These are phyloP conservation scores for Galleria mellonella DNA, from an alignment of 1,140 invertebrate genomes.

Conservation along the genomic window DNA sequence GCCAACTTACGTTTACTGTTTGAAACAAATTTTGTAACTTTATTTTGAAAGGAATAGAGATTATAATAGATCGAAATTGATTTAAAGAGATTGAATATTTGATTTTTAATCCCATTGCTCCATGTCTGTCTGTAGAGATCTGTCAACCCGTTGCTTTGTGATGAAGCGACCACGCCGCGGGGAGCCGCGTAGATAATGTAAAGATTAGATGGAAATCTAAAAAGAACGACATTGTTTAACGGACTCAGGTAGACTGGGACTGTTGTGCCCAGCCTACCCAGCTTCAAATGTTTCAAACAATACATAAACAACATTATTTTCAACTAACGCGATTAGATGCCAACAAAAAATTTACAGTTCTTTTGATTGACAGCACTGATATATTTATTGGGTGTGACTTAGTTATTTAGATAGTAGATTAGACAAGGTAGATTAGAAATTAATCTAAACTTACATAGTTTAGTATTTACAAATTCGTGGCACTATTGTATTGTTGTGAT, in stretches of 20 bases:
- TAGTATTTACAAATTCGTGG: too few relatives aligned
- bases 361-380: conserved; percentile 26
- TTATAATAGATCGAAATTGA: not conserved
- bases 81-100: not conserved
- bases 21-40: conserved; percentile 1
- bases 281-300: conserved; percentile 54
- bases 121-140: conserved; percentile 53
- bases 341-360: conserved; percentile 28
- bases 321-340: conserved; percentile 53
- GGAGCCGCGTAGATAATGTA: conserved; percentile 57
- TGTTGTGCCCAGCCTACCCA: conserved; percentile 9
- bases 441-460: too few relatives aligned
- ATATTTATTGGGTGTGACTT: conserved; percentile 8
- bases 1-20: conserved; percentile 22
- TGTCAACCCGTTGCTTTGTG: conserved; percentile 72
- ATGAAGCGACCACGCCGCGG: conserved; percentile 52
- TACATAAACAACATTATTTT: conserved; percentile 62
- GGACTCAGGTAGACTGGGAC: conserved; percentile 42
- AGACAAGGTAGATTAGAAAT: too few relatives aligned
- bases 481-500: too few relatives aligned
- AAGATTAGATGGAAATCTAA: conserved; percentile 67
- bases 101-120: conserved; percentile 58
- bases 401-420: too few relatives aligned
- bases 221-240: conserved; percentile 61
- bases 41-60: not conserved